Evolutionary conservation across 2,888 invertebrate species (phyloP).

Genomic region (Zygogramma bicolorata): DNA sequence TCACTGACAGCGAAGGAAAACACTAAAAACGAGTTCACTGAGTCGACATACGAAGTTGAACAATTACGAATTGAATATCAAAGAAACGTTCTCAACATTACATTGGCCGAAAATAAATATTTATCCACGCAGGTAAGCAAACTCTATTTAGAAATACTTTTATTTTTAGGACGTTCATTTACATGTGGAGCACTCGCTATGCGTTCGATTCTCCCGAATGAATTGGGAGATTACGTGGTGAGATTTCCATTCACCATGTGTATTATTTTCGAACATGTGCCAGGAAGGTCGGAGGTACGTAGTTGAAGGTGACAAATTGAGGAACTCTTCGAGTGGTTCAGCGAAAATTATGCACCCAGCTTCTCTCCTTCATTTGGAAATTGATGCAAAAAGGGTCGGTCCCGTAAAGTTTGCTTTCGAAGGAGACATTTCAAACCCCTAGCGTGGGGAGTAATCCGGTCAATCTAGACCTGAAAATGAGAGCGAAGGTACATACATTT

Average conservation of each 20-base stretch:
- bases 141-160: background rate
- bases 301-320: background rate
- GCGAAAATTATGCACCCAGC: too few relatives aligned
- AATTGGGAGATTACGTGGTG: background rate
- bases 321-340: background rate
- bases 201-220: background rate
- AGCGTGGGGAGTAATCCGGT: too few relatives aligned
- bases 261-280: background rate
- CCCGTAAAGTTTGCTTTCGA: too few relatives aligned
- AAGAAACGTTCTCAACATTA: background rate
- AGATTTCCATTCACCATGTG: background rate
- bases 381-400: too few relatives aligned
- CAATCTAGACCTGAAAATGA: too few relatives aligned
- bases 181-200: background rate
- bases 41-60: background rate
- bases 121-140: background rate
- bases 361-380: too few relatives aligned
- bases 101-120: background rate
- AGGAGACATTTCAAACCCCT: too few relatives aligned
- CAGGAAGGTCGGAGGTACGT: background rate
- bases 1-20: too few relatives aligned
- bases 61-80: background rate
- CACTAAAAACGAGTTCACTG: background rate
- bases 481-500: too few relatives aligned
- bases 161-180: conserved; percentile 10